Percentiles rank a stretch among this genome's conserved stretches.
These are phyloP conservation scores for Apamea monoglypha DNA, from an alignment of 2,888 invertebrate genomes.

Conservation along the genomic window DNA sequence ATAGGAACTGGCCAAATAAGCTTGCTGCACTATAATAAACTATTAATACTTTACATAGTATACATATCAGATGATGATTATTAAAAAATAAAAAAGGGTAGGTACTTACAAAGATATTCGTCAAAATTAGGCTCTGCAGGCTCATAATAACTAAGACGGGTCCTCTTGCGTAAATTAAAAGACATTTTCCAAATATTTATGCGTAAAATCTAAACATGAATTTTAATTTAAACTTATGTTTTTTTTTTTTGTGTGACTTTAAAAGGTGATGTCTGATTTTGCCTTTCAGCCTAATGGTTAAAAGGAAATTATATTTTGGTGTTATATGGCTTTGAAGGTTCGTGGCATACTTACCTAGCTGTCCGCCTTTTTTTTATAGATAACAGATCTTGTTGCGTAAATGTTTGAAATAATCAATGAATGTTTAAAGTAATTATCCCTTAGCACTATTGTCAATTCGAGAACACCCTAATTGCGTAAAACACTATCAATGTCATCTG, in stretches of 20 bases:
- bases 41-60: neutral
- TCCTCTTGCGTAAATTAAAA: constrained; percentile 34
- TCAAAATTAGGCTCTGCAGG: constrained; percentile 71
- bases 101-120: constrained; percentile 74
- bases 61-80: no score
- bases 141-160: constrained; percentile 50
- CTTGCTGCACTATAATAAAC: neutral
- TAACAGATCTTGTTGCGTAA: no score
- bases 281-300: neutral
- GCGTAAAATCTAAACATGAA: neutral
- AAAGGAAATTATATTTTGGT: neutral
- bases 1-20: neutral
- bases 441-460: no score
- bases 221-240: neutral
- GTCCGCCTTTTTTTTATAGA: no score
- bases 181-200: constrained; percentile 17
- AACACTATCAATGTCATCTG: no score
- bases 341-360: no score
- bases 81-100: neutral
- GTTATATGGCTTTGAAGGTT: no score
- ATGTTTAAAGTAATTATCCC: no score
- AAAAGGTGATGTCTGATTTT: neutral
- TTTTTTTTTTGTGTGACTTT: neutral
- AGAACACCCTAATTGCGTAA: no score
- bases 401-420: no score